Evolutionary conservation across 2,113 vertebrate species (phyloP), one percentile per base, ranked within the genome.

Genomic region (Sminthopsis crassicaudata): DNA sequence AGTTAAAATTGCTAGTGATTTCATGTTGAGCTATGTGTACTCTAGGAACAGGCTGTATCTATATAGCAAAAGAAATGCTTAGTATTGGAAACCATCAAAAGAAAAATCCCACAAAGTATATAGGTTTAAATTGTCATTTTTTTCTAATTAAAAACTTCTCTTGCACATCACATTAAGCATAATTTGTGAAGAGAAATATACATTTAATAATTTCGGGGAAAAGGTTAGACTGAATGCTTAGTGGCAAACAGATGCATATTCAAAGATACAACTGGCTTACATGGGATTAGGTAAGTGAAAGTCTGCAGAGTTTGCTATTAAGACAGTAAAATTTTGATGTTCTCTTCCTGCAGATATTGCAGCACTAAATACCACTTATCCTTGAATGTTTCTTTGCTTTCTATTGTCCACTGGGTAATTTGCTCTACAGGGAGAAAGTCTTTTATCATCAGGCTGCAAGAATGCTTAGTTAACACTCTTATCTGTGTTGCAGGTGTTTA

Each of bases 341-440:
- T 98, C 94, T 96, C 89, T 97, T 95, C 95, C 7, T 96, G 88
- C 50, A 94, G 95, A 53, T 96, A 96, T 97, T 97, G 90, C 94
- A 95, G 27, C 92, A 93, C 42, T 96, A 96, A 98, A 97, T 96
- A 96, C 95, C 89, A 97, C 55, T 98, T 98, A 96, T 94, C 96
- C 94, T 94, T 95, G 96, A 98, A 98, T 96, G 91, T 98, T 98
- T 96, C 97, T 97, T 97, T 98, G 96, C 95, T 97, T 98, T 98
- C 91, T 97, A 94, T 96, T 97, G 94, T 94, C 96, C 94, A 97
- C 95, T 97, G 97, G 97, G 94, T 97, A 96, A 98, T 98, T 95
- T 97, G 95, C 95, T 97, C 91, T 96, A 94, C 94, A 95, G 94
- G 91, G 94, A 97, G 93, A 96, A 93, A 95, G 95, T 91, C 53